phyloP scores from a whole-genome alignment of 2,797 vertebrate genomes.

The Spinus pinus region DNA sequence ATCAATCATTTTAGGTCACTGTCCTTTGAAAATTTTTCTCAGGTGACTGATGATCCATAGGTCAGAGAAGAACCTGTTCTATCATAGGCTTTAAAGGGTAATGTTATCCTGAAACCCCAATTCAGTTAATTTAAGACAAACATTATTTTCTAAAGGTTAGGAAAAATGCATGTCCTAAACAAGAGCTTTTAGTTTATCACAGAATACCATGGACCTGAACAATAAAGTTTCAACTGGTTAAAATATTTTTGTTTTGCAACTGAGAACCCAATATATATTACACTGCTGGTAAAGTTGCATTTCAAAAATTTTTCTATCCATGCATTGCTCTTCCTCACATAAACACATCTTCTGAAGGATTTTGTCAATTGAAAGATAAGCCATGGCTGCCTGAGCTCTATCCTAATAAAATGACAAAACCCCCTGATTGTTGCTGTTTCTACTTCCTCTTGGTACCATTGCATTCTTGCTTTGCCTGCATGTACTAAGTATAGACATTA shows the following conservation, averaged over 20 bases:
- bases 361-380: background rate
- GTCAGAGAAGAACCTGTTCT: background rate
- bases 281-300: background rate
- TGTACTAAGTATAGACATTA: background rate
- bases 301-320: background rate
- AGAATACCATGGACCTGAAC: background rate
- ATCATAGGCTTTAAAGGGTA: background rate
- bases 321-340: background rate
- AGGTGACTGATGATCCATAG: background rate
- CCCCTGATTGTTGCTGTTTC: background rate
- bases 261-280: background rate
- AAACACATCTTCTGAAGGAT: background rate
- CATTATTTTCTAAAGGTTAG: slow-evolving; percentile 19
- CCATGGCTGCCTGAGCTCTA: background rate
- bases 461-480: background rate
- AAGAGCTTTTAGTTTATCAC: background rate
- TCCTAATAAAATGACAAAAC: background rate
- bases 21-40: background rate
- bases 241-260: background rate
- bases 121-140: background rate
- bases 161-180: background rate
- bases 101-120: background rate
- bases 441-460: background rate
- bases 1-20: background rate
- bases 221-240: background rate